A percentile compares a stretch with the other conserved stretches of the same genome.
These are phyloP conservation scores for Orthosia gracilis DNA, from an alignment of 2,888 invertebrate genomes.

Conservation along the genomic window DNA sequence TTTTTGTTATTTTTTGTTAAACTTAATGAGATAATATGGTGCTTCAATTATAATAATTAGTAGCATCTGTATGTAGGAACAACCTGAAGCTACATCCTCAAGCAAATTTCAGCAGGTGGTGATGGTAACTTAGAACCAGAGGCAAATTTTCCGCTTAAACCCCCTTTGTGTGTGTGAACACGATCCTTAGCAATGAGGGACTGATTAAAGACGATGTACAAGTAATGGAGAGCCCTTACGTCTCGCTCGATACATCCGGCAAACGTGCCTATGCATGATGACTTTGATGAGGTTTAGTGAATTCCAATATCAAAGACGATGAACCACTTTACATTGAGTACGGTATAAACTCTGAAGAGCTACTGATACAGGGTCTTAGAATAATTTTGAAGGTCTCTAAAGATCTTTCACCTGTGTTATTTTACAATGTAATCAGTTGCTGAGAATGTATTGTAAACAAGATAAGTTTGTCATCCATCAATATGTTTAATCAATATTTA, in stretches of 20 bases:
- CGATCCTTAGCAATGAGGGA: too few species aligned
- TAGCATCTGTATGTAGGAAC: background rate
- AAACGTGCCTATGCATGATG: constrained; percentile 19
- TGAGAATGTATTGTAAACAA: constrained; percentile 6
- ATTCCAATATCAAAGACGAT: background rate
- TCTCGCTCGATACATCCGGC: constrained; percentile 18
- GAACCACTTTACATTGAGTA: background rate
- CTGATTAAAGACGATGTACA: background rate
- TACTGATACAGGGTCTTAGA: background rate
- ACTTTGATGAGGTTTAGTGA: constrained; percentile 24
- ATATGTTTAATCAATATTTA: background rate
- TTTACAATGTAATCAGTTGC: background rate
- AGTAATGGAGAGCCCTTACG: background rate
- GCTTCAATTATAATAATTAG: background rate
- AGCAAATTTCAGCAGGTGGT: too few species aligned
- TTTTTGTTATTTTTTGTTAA: background rate
- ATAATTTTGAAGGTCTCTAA: background rate
- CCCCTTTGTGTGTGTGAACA: too few species aligned
- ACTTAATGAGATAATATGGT: too few species aligned
- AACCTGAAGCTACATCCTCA: too few species aligned
- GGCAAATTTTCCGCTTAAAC: too few species aligned
- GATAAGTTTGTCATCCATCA: background rate
- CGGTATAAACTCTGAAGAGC: background rate
- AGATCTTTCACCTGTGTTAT: background rate
- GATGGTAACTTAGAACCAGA: too few species aligned